Base-by-base conservation (phyloP, 23 tunicate species). In the Aplidium turbinatum region DNA sequence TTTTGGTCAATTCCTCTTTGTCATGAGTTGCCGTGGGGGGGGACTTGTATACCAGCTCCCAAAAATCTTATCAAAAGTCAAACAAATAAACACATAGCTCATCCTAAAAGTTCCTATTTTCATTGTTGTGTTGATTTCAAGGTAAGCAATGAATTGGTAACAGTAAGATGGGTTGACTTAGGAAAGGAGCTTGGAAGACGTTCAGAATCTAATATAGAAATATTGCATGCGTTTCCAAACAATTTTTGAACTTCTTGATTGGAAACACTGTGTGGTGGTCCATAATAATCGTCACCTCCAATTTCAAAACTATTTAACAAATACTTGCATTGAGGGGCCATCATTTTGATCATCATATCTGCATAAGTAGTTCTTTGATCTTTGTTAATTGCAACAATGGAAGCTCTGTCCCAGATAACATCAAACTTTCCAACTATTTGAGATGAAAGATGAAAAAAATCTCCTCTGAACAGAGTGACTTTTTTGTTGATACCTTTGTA, bases 391-490 rank as follows among this genome's bases (percentile, higher is more conserved):
- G 96, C 87, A 27, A 58, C 78, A n/a, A 81, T 69, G 3, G 83
- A 33, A 3, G 70, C 96, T 35, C 88, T 55, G 47, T 89, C 96
- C 79, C 82, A 89, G 22, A 82, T 35, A 26, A 68, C 96, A 76
- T 89, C 80, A 82, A 82, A 82, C 35, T 75, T 70, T 23, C 87
- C 88, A 52, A 73, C 30, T 3, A 82, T 20, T 9, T 69, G 38
- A 1, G 79, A 22, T 26, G 23, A 66, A 9, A 82, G 21, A 19
- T 36, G 25, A 53, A 89, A 89, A 45, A 89, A 61, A 61, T 89
- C 96, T 45, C 92, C 92, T 52, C 57, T 60, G 50, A 69, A 89
- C 22, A 89, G 68, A 23, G 78, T 82, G 26, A 89, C 70, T 18
- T 76, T 69, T 31, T 70, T 76, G 16, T 55, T 68, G 2, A 18